phyloP scores from a whole-genome alignment of 2,888 invertebrate species.

The Lepidocyrtoides sp. region DNA sequence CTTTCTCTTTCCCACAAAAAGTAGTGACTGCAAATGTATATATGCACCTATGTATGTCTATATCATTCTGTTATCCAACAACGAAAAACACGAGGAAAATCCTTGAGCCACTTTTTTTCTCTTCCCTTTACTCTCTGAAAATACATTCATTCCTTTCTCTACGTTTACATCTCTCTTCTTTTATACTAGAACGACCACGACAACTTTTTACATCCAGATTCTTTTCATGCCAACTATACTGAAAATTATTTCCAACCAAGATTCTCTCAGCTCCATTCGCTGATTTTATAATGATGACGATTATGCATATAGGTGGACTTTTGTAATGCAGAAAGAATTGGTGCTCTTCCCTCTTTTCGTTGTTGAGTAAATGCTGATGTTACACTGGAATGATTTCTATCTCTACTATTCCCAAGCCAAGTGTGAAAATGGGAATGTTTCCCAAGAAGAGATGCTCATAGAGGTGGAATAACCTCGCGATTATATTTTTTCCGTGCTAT shows the following conservation, averaged over 20 bases:
- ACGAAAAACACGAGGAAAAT: conserved; percentile 43
- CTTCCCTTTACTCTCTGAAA: background rate
- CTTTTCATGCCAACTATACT: too few relatives aligned
- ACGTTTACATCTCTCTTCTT: conserved; percentile 38
- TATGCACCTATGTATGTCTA: background rate
- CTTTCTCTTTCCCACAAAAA: background rate
- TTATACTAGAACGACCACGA: conserved; percentile 33
- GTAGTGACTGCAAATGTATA: too few relatives aligned
- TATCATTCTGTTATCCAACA: background rate
- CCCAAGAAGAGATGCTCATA: conserved; percentile 4
- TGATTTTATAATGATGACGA: conserved; percentile 45
- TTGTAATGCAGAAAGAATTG: conserved; percentile 9
- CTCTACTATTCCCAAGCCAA: conserved; percentile 21
- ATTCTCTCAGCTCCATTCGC: too few relatives aligned
- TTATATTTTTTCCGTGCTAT: background rate
- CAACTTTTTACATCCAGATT: background rate
- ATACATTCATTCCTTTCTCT: conserved; percentile 20
- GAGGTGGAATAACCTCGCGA: conserved; percentile 43
- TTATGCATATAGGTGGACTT: conserved; percentile 10
- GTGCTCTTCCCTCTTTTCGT: background rate
- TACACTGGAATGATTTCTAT: conserved; percentile 35
- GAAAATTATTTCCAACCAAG: background rate
- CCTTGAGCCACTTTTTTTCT: conserved; percentile 68
- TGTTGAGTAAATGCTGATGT: conserved; percentile 5
- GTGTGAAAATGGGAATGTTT: conserved; percentile 28